Evolutionary conservation across 2,797 vertebrate species (phyloP).

Genomic region (Dromococcyx pavoninus): DNA sequence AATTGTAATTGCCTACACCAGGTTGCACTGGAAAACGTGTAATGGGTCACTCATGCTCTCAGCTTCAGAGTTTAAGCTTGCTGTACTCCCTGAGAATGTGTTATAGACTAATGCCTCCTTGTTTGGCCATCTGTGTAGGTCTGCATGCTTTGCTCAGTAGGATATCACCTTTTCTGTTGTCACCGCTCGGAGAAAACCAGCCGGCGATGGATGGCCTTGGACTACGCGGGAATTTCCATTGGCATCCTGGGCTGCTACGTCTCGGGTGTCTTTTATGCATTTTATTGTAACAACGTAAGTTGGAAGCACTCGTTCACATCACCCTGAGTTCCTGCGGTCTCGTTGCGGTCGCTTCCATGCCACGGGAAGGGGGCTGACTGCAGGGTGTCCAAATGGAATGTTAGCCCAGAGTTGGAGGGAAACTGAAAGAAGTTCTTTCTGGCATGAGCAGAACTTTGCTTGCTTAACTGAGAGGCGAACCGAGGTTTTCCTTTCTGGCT

Average conservation of each 20-base stretch:
- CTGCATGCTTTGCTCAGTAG: slow-evolving; percentile 95
- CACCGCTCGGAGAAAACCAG: slow-evolving; percentile 96
- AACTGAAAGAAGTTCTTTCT: neutral
- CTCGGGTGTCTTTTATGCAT: slow-evolving; percentile 95
- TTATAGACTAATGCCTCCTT: neutral
- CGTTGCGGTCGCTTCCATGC: rapidly evolving
- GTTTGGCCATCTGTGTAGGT: slow-evolving; percentile 73
- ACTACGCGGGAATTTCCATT: slow-evolving; percentile 91
- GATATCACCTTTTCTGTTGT: slow-evolving; percentile 94
- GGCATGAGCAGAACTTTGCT: neutral
- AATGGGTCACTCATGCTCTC: rapidly evolving
- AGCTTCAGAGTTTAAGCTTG: neutral
- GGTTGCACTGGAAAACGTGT: rapidly evolving
- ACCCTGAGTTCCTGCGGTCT: neutral
- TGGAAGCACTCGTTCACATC: neutral
- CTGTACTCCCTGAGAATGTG: neutral
- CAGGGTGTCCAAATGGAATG: neutral
- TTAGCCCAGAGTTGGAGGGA: neutral
- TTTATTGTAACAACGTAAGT: slow-evolving; percentile 95
- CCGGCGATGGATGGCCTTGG: slow-evolving; percentile 94
- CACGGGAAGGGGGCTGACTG: neutral
- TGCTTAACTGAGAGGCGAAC: neutral
- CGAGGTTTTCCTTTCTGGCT: neutral
- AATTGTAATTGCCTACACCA: too few species aligned
- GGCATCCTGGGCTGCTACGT: slow-evolving; percentile 96